These are phyloP conservation scores for Drosophila peninsularis DNA, from an alignment of 2,888 invertebrate species.

Conservation along the genomic window DNA sequence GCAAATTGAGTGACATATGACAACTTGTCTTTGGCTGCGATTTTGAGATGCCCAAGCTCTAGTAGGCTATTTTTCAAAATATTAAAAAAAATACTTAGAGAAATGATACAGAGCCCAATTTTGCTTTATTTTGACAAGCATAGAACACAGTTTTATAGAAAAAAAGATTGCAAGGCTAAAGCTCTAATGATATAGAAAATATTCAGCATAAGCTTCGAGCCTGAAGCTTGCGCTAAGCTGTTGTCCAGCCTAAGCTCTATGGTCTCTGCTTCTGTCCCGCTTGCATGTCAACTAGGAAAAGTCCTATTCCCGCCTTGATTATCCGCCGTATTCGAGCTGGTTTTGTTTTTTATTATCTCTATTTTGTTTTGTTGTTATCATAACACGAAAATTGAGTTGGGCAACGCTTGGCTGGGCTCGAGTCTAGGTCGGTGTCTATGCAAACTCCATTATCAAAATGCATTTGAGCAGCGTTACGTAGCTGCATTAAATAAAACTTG, in stretches of 20 bases:
- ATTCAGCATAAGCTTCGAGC: neutral
- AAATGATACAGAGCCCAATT: neutral
- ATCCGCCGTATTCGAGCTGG: conserved; percentile 11
- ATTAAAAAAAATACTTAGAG: neutral
- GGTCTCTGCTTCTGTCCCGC: neutral
- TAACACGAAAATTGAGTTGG: conserved; percentile 31
- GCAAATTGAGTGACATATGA: too few species aligned
- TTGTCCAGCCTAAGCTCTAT: neutral
- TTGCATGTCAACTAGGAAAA: neutral
- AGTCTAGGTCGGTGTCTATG: conserved; percentile 11
- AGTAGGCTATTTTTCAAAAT: neutral
- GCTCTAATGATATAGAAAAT: neutral
- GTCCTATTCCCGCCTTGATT: neutral
- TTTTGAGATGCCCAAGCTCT: too few species aligned
- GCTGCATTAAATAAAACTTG: conserved; percentile 41
- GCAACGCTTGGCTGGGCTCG: conserved; percentile 3
- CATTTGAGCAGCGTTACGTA: conserved; percentile 37
- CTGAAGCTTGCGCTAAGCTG: too few species aligned
- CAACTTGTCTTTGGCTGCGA: too few species aligned
- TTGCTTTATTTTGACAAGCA: neutral
- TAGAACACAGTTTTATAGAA: neutral
- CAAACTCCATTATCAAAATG: conserved; percentile 53
- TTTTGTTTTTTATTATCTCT: conserved; percentile 6
- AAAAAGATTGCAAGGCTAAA: rapidly evolving
- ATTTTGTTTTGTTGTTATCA: conserved; percentile 17